Base-by-base conservation (phyloP, 1,140 invertebrate genomes). In the Dreissena polymorpha region DNA sequence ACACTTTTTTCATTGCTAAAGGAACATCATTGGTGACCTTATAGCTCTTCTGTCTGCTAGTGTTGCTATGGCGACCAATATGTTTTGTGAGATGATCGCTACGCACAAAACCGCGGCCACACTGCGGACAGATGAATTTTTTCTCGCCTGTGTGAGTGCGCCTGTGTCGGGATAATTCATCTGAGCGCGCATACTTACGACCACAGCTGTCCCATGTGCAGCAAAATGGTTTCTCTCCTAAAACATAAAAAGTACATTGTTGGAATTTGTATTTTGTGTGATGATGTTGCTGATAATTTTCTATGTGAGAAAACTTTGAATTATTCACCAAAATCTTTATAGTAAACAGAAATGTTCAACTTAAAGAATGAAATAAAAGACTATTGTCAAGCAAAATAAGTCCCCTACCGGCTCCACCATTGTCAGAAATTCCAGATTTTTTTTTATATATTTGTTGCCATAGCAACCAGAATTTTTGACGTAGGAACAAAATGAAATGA, bases 171-270 rank as follows among this genome's bases (percentile, higher is more conserved):
- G 97, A 98, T 0, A 99, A 94, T 93, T 99, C 98, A 91, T 99
- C 98, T 53, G 97, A 98, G 68, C 98, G 94, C 0, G 97, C 97
- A 93, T 99, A 99, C 14, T 95, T 94, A 39, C 97, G 95, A 70
- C 95, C 97, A 93, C 98, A 99, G 77, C 95, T 95, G 25, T 95
- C 94, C 96, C 97, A 98, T 51, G 95, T 95, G 92, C 98, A 99
- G 7, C 84, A 69, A 86, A 91, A 93, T 23, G 92, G 92, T 27
- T 90, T 89, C 69, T 93, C 92, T 57, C 92, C 89, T 88, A 73
- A 16, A 85, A 87, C 57, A 69, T 5, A 67, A 60, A 27, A 79
- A 83, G 18, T 16, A 29, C 14, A 70, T 18, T 8, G 39, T 39
- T 39, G 39, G 2, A 39, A 39, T 5, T 39, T 39, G n/a, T 39